Evolutionary conservation across 2,888 invertebrate species (phyloP), one percentile per base, ranked within the genome.

Genomic region (Biston stratarius): DNA sequence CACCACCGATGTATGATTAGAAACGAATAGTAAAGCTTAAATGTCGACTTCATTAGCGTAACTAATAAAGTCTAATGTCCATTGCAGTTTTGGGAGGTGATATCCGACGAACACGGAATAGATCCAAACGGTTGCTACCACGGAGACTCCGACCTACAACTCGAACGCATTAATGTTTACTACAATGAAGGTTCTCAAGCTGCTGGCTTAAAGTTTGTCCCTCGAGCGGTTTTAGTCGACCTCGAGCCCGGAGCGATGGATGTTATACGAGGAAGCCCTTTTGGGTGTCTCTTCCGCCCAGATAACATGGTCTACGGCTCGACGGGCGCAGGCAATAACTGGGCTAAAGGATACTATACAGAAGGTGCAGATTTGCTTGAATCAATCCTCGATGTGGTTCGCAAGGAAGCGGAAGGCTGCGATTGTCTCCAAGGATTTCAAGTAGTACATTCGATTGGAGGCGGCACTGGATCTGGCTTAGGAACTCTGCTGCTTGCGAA

Each of bases 21-120:
- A 38, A 38, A 5, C 38, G 38, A 7, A 45, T 14, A 45, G 45
- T 24, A 2, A 24, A 45, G n/a, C 1, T 45, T 24, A 10, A 12
- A 45, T 53, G 5, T 53, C 12, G 2, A 14, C 36, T 0, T 14
- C 6, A 52, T 14, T 6, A 6, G 0, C 3, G 11, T 24, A 38
- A 8, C 0, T 38, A 15, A 40, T 55, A 61, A 56, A 59, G 59
- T 51, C 10, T 3, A 42, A 44, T 60, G 44, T 61, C 67, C 44
- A 72, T 90, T 89, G 58, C 87, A 96, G 96, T 97, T 97, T 85
- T 97, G 97, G 97, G 97, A 97, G 84, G 96, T 97, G 47, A 97
- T 97, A 79, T 97, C 96, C 8, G 96, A 97, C 79, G 97, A 96
- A 78, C 96, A 96, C 81, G 96, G 96, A 34, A 96, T 97, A 75